phyloP scores from a whole-genome alignment of 2,888 invertebrate species.

The Harpalus rubripes region DNA sequence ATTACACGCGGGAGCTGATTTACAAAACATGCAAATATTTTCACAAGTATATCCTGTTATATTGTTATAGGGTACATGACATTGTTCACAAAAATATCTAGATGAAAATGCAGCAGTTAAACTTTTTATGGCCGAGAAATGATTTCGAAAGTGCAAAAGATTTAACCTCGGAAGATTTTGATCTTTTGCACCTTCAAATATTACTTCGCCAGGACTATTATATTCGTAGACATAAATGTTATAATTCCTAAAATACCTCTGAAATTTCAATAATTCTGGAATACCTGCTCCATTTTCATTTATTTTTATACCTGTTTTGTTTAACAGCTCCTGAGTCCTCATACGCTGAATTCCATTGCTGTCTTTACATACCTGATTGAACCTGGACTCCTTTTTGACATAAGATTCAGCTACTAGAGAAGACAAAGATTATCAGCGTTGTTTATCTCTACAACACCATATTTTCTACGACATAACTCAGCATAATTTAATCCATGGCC shows the following conservation, averaged over 20 bases:
- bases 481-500: slow-evolving; percentile 66
- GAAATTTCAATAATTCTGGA: slow-evolving; percentile 60
- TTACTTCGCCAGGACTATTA: slow-evolving; percentile 38
- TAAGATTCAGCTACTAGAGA: too few species aligned
- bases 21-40: slow-evolving; percentile 49
- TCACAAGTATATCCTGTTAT: slow-evolving; percentile 67
- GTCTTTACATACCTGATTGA: not conserved
- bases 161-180: slow-evolving; percentile 31
- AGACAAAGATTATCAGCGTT: too few species aligned
- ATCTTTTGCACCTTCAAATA: slow-evolving; percentile 20
- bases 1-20: slow-evolving; percentile 63
- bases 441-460: too few species aligned
- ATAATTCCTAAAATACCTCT: slow-evolving; percentile 45
- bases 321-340: slow-evolving; percentile 65
- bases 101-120: slow-evolving; percentile 70
- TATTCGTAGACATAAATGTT: too few species aligned
- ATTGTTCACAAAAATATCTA: slow-evolving; percentile 70
- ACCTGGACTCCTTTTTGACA: too few species aligned
- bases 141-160: not conserved
- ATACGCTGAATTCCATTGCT: slow-evolving; percentile 34
- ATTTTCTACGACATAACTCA: too few species aligned
- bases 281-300: too few species aligned
- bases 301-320: too few species aligned
- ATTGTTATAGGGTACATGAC: slow-evolving; percentile 68
- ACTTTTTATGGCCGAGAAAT: slow-evolving; percentile 48